These are phyloP conservation scores for Chymomyza fuscimana DNA, from an alignment of 2,888 invertebrate genomes.

Conservation along the genomic window DNA sequence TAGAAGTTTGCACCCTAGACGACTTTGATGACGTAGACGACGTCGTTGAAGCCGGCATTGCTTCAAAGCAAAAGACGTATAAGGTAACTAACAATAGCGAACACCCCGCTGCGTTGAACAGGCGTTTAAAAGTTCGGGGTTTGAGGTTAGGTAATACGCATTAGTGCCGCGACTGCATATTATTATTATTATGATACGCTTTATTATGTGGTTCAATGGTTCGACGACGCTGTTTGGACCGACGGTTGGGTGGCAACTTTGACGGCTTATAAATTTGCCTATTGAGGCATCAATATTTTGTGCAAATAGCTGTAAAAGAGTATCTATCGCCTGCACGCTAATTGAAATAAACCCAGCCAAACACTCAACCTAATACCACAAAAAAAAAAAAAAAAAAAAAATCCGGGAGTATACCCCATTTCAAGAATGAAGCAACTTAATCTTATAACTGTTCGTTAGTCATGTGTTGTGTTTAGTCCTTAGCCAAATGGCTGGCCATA, in stretches of 20 bases:
- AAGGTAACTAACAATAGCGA: slow-evolving; percentile 45
- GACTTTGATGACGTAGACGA: neutral
- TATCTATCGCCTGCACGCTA: slow-evolving; percentile 50
- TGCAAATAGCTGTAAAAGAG: slow-evolving; percentile 62
- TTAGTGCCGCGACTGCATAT: slow-evolving; percentile 76
- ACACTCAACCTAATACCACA: slow-evolving; percentile 24
- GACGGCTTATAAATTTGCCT: slow-evolving; percentile 67
- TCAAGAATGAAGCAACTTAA: slow-evolving; percentile 48
- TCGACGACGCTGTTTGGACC: slow-evolving; percentile 35
- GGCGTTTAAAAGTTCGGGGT: slow-evolving; percentile 7
- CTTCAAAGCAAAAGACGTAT: slow-evolving; percentile 58
- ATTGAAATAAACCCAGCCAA: slow-evolving; percentile 66
- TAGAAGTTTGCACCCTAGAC: slow-evolving; percentile 11
- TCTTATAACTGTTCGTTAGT: slow-evolving; percentile 72
- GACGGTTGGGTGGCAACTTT: slow-evolving; percentile 60
- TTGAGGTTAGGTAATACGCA: slow-evolving; percentile 70
- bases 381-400: neutral
- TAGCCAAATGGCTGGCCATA: slow-evolving; percentile 71
- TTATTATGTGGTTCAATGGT: slow-evolving; percentile 78
- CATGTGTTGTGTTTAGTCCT: slow-evolving; percentile 58
- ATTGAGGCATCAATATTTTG: slow-evolving; percentile 41
- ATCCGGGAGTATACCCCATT: neutral
- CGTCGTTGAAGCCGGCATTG: slow-evolving; percentile 34
- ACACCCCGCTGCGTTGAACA: slow-evolving; percentile 53
- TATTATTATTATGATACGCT: slow-evolving; percentile 78